phyloP scores from a whole-genome alignment of 2,113 vertebrate species.

The Tupaia tana region DNA sequence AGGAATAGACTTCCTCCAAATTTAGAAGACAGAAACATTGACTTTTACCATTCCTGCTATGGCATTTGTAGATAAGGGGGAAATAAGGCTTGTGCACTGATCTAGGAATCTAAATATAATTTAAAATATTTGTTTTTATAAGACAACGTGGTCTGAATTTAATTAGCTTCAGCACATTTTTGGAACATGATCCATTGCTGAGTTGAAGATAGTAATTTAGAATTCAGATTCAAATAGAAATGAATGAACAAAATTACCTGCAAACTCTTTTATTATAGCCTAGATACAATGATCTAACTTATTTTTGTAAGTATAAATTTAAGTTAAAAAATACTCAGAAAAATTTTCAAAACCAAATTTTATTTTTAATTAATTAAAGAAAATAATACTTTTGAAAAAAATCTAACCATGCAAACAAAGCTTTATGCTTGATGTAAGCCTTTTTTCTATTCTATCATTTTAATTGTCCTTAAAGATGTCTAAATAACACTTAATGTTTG shows the following conservation, averaged over 20 bases:
- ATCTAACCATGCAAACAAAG: neutral
- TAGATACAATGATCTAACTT: neutral
- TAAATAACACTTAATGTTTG: neutral
- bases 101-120: neutral
- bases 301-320: neutral
- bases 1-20: neutral
- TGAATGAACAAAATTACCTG: neutral
- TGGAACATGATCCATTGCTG: neutral
- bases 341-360: neutral
- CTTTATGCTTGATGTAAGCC: neutral
- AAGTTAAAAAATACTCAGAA: neutral
- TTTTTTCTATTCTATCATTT: neutral
- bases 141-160: neutral
- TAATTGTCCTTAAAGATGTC: neutral
- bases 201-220: neutral
- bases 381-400: neutral
- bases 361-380: neutral
- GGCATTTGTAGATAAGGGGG: neutral
- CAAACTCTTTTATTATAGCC: neutral
- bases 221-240: slow-evolving; percentile 26
- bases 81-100: neutral
- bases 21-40: neutral
- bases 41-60: neutral
- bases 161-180: neutral
- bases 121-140: neutral